Evolutionary conservation across 2,888 invertebrate genomes (phyloP).

Genomic region (Pollenia labialis): DNA sequence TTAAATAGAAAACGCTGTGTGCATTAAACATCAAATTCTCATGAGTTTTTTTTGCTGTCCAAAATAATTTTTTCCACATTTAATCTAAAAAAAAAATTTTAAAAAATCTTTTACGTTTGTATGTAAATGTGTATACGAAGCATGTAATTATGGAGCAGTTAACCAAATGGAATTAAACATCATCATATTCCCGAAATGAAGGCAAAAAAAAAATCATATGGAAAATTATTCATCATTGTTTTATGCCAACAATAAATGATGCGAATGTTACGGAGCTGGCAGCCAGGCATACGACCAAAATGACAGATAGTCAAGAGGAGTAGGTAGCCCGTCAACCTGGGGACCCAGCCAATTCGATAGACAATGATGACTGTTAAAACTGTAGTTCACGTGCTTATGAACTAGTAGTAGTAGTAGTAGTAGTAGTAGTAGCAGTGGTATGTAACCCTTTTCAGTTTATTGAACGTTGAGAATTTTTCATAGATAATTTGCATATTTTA

Average conservation of each 20-base stretch:
- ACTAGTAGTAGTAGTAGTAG: neutral
- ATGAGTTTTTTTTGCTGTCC: neutral
- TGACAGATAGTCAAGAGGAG: neutral
- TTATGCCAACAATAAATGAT: slow-evolving; percentile 20
- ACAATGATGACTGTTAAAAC: slow-evolving; percentile 9
- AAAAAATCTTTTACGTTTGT: neutral
- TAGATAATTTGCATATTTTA: slow-evolving; percentile 54
- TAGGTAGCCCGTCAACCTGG: neutral
- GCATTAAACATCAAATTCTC: slow-evolving; percentile 45
- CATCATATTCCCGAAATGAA: neutral
- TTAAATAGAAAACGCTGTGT: neutral
- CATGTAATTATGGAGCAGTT: slow-evolving; percentile 32
- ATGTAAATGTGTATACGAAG: neutral
- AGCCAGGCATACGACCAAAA: neutral
- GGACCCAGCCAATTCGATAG: neutral
- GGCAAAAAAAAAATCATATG: slow-evolving; percentile 5
- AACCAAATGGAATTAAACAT: slow-evolving; percentile 18
- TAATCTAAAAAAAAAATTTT: slow-evolving; percentile 23
- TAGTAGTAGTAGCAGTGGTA: neutral
- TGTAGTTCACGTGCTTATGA: neutral
- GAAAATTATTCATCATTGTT: slow-evolving; percentile 59
- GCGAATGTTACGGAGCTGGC: slow-evolving; percentile 18
- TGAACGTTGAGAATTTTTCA: slow-evolving; percentile 47
- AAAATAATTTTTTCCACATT: neutral
- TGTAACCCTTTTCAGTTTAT: slow-evolving; percentile 14